Percentiles rank a stretch among this genome's conserved stretches.
Evolutionary conservation across 1,140 invertebrate species (phyloP).

Genomic region (Drosophila murphyi): DNA sequence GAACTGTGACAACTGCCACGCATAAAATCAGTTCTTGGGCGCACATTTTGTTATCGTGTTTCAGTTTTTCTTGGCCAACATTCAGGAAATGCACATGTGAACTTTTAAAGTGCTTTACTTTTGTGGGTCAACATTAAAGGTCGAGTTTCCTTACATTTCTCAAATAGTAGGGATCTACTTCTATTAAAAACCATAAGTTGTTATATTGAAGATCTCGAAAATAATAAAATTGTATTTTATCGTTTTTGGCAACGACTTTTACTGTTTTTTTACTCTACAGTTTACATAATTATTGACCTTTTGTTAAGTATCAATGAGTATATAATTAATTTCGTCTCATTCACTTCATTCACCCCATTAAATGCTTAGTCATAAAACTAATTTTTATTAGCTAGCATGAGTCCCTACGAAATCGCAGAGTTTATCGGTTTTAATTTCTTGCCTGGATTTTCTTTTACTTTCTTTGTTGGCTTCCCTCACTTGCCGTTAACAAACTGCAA

Average conservation of each 20-base stretch:
- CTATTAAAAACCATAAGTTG: no score
- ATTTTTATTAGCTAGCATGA: neutral
- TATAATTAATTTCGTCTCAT: neutral
- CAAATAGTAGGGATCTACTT: neutral
- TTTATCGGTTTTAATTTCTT: slow-evolving; percentile 66
- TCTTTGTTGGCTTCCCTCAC: neutral
- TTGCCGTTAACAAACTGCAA: slow-evolving; percentile 55
- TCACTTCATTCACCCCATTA: slow-evolving; percentile 4
- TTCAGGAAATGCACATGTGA: slow-evolving; percentile 23
- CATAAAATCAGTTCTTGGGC: slow-evolving; percentile 55
- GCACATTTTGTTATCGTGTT: slow-evolving; percentile 56
- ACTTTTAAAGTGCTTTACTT: neutral
- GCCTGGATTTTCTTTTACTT: slow-evolving; percentile 12
- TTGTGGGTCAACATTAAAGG: slow-evolving; percentile 19
- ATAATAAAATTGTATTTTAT: no score
- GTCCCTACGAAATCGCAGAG: slow-evolving; percentile 23
- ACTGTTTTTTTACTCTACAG: no score
- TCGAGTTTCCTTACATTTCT: neutral
- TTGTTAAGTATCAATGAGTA: no score
- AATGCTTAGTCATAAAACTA: neutral
- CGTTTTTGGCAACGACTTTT: neutral
- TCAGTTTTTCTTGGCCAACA: slow-evolving; percentile 63
- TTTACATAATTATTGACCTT: no score
- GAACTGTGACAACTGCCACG: slow-evolving; percentile 55
- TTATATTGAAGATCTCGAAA: no score